Percentiles rank a stretch among this genome's conserved stretches.
phyloP scores from a whole-genome alignment of 2,113 vertebrate species.

The Halcyon senegalensis region DNA sequence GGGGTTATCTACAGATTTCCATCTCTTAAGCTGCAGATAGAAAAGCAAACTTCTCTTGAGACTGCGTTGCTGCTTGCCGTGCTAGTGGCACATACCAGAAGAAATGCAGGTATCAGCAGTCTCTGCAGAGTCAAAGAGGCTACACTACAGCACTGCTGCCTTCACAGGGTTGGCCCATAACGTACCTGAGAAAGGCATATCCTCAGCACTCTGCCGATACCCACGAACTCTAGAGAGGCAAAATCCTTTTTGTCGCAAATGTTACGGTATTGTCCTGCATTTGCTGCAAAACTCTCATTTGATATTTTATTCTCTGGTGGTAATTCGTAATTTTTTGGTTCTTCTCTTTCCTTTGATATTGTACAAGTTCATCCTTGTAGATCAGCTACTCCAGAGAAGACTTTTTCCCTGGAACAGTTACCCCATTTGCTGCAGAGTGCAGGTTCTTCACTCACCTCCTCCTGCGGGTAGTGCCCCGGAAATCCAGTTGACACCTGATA shows the following conservation, averaged over 20 bases:
- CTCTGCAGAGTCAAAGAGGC: not conserved
- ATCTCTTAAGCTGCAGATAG: not conserved
- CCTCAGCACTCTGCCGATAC: not conserved
- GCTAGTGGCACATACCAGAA: not conserved
- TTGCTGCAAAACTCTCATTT: not conserved
- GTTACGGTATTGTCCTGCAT: not conserved
- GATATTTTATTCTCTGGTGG: not conserved
- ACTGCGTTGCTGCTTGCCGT: not conserved
- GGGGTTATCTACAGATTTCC: not conserved
- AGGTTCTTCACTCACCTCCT: not conserved
- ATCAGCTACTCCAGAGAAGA: not conserved
- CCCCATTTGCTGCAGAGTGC: not conserved
- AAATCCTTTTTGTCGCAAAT: not conserved
- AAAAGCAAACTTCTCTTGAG: not conserved
- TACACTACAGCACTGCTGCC: not conserved
- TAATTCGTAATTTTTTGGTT: not conserved
- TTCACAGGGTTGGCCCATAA: not conserved
- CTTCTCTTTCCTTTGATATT: not conserved
- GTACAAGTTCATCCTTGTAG: not conserved
- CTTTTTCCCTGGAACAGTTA: not conserved
- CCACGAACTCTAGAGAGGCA: not conserved
- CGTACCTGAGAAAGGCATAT: not conserved
- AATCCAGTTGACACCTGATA: not conserved
- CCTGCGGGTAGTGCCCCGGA: not conserved
- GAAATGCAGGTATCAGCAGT: rapidly evolving